A percentile compares a stretch with the other conserved stretches of the same genome.
These are phyloP conservation scores for Spea multiplicata DNA, from an alignment of 2,113 vertebrate genomes.

Conservation along the genomic window DNA sequence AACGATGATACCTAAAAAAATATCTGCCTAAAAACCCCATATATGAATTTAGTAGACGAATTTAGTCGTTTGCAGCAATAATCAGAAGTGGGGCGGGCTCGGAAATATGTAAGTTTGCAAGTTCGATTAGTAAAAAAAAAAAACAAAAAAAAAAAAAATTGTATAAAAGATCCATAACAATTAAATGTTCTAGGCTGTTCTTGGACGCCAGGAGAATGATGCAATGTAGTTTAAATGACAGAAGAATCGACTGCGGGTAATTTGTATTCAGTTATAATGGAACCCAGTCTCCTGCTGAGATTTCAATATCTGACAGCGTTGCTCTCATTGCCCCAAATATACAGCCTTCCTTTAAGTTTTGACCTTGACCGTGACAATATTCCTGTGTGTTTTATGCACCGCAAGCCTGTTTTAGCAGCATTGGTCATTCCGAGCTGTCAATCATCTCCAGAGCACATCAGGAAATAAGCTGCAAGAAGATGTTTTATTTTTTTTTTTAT, in stretches of 20 bases:
- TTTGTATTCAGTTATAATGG: slow-evolving; percentile 70
- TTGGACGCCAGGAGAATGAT: slow-evolving; percentile 63
- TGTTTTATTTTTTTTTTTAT: background rate
- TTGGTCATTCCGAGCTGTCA: slow-evolving; percentile 58
- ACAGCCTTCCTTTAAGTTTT: slow-evolving; percentile 65
- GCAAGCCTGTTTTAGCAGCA: slow-evolving; percentile 58
- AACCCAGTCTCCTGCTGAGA: slow-evolving; percentile 71
- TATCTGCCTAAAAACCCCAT: too few relatives aligned
- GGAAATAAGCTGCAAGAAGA: slow-evolving; percentile 47
- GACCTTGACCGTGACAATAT: slow-evolving; percentile 70
- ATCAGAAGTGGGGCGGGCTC: too few relatives aligned
- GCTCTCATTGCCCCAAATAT: slow-evolving; percentile 64
- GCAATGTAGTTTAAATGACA: slow-evolving; percentile 63
- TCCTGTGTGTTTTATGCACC: slow-evolving; percentile 60
- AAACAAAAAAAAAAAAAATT: background rate
- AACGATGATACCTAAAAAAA: too few relatives aligned
- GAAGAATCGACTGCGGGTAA: slow-evolving; percentile 62
- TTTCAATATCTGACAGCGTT: slow-evolving; percentile 70
- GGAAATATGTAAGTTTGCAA: too few relatives aligned
- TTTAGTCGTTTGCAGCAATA: too few relatives aligned
- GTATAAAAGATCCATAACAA: background rate
- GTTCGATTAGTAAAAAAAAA: background rate
- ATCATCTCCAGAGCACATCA: slow-evolving; percentile 51
- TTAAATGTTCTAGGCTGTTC: slow-evolving; percentile 52
- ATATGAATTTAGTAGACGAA: too few relatives aligned